phyloP scores from a whole-genome alignment of 1,140 invertebrate genomes.

The Neodiprion pinetum region DNA sequence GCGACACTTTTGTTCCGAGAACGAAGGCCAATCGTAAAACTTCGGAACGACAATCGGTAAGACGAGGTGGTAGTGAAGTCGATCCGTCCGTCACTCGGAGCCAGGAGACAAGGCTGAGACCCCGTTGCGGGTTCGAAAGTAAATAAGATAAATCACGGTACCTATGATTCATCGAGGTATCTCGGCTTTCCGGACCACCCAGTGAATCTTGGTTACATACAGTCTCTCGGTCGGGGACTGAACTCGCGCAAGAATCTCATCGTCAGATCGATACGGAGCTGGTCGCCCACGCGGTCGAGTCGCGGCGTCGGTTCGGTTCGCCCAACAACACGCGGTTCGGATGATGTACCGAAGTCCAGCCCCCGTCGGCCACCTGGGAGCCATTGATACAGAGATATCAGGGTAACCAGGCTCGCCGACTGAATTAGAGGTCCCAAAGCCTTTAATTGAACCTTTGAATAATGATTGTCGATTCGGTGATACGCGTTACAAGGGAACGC shows the following conservation, averaged over 20 bases:
- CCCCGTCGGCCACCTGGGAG: conserved; percentile 48
- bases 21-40: not conserved
- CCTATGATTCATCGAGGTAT: conserved; percentile 53
- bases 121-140: not conserved
- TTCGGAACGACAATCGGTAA: too few relatives aligned
- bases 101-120: not conserved
- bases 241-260: conserved; percentile 46
- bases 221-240: conserved; percentile 32
- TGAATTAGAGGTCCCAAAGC: conserved; percentile 56
- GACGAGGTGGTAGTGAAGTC: too few relatives aligned
- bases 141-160: conserved; percentile 16
- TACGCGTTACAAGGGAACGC: not conserved
- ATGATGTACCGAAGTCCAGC: conserved; percentile 24
- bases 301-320: conserved; percentile 20
- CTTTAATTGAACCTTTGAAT: conserved; percentile 62
- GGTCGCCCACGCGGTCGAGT: conserved; percentile 48
- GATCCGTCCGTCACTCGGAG: too few relatives aligned
- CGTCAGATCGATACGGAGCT: conserved; percentile 51
- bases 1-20: too few relatives aligned
- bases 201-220: conserved; percentile 36
- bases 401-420: conserved; percentile 49
- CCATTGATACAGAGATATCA: conserved; percentile 56
- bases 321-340: not conserved
- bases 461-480: conserved; percentile 50
- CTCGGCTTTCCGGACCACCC: conserved; percentile 50